phyloP scores from a whole-genome alignment of 2,113 vertebrate genomes.

The Ahaetulla prasina region DNA sequence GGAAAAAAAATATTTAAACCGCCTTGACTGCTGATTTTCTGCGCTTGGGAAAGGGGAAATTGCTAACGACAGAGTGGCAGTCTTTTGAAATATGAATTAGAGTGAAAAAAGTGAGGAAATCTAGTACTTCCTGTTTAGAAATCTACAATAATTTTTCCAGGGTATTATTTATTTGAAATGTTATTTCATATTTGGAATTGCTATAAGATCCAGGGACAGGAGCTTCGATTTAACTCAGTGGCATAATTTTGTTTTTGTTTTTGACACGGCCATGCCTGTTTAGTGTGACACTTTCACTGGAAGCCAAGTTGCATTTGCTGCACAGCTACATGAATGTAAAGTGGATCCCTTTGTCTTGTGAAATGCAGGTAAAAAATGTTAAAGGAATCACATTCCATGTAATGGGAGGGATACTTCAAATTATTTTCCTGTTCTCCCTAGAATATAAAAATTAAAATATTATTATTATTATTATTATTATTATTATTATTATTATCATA shows the following conservation, averaged over 20 bases:
- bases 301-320: slow-evolving; percentile 90
- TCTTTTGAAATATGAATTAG: background rate
- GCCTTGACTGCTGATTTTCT: background rate
- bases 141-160: background rate
- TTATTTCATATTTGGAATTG: background rate
- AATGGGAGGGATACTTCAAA: background rate
- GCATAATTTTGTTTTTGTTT: background rate
- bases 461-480: no score
- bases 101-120: background rate
- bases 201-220: background rate
- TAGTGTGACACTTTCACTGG: slow-evolving; percentile 88
- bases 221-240: background rate
- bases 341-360: slow-evolving; percentile 89
- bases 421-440: background rate
- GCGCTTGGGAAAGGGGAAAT: background rate
- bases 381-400: background rate
- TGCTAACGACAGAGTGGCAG: background rate
- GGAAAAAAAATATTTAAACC: background rate
- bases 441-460: no score
- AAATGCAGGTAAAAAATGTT: slow-evolving; percentile 69
- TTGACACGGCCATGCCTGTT: background rate
- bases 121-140: background rate
- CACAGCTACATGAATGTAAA: slow-evolving; percentile 95
- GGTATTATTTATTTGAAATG: background rate
- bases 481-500: no score